phyloP scores from a whole-genome alignment of 1,140 invertebrate species.

The Saccostrea echinata region DNA sequence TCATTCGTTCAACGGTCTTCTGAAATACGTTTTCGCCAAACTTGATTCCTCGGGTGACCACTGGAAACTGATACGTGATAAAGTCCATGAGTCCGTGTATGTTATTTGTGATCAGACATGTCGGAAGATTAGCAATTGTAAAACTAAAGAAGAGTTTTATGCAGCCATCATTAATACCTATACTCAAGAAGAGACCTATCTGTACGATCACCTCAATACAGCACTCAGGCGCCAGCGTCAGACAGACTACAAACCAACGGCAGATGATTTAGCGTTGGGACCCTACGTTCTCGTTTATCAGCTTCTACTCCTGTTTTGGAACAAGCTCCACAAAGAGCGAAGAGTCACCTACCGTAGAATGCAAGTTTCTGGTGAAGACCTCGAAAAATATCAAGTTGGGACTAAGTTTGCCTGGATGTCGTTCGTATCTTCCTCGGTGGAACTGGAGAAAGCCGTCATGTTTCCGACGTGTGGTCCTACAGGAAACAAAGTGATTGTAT shows the following conservation, averaged over 20 bases:
- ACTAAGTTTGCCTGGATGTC: constrained; percentile 49
- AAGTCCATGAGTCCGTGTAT: constrained; percentile 38
- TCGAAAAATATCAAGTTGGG: constrained; percentile 40
- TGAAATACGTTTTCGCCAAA: constrained; percentile 39
- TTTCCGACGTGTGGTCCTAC: constrained; percentile 49
- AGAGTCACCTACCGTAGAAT: constrained; percentile 42
- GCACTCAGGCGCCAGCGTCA: constrained; percentile 45
- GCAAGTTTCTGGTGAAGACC: background rate
- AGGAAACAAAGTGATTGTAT: constrained; percentile 34
- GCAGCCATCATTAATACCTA: constrained; percentile 40
- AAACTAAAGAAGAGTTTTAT: constrained; percentile 32
- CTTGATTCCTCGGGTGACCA: background rate
- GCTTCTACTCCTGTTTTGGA: constrained; percentile 40
- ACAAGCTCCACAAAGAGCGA: constrained; percentile 31
- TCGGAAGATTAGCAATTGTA: background rate
- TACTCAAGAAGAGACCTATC: constrained; percentile 37
- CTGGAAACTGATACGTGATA: constrained; percentile 38
- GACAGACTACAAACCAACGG: constrained; percentile 42
- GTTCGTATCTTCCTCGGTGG: constrained; percentile 52
- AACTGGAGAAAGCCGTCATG: constrained; percentile 28
- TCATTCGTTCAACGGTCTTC: constrained; percentile 9
- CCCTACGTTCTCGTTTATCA: constrained; percentile 52
- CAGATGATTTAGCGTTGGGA: constrained; percentile 43
- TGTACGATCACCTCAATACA: constrained; percentile 48
- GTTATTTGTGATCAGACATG: constrained; percentile 20